phyloP scores from a whole-genome alignment of 2,113 vertebrate species.

The Apus apus region DNA sequence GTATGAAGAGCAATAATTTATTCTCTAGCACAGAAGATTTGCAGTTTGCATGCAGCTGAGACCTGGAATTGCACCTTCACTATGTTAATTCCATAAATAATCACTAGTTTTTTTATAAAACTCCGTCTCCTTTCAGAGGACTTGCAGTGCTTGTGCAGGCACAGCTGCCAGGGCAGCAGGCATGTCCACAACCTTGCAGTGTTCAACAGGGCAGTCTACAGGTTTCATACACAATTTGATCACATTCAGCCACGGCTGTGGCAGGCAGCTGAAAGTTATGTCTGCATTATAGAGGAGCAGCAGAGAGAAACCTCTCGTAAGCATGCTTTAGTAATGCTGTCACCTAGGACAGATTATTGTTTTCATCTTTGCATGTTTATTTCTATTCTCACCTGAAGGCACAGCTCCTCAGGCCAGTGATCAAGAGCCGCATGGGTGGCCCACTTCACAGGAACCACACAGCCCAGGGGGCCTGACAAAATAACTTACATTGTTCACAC shows the following conservation, averaged over 20 bases:
- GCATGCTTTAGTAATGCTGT: not conserved
- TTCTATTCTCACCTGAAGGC: not conserved
- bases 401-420: not conserved
- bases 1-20: not conserved
- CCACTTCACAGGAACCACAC: not conserved
- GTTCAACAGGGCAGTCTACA: not conserved
- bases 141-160: not conserved
- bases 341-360: not conserved
- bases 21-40: not conserved
- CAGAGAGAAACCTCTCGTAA: not conserved
- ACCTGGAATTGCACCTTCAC: not conserved
- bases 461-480: fast-evolving
- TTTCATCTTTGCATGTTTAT: not conserved
- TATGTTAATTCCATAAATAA: not conserved
- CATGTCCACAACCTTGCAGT: not conserved
- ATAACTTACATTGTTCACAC: not conserved
- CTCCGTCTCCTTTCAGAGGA: not conserved
- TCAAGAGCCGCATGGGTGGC: not conserved
- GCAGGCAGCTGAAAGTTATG: not conserved
- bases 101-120: not conserved
- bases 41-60: not conserved
- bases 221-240: not conserved
- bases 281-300: not conserved
- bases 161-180: not conserved
- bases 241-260: not conserved